Conservation (phyloP, 2,113 vertebrate species). For the Myrmophylax atrothorax region DNA sequence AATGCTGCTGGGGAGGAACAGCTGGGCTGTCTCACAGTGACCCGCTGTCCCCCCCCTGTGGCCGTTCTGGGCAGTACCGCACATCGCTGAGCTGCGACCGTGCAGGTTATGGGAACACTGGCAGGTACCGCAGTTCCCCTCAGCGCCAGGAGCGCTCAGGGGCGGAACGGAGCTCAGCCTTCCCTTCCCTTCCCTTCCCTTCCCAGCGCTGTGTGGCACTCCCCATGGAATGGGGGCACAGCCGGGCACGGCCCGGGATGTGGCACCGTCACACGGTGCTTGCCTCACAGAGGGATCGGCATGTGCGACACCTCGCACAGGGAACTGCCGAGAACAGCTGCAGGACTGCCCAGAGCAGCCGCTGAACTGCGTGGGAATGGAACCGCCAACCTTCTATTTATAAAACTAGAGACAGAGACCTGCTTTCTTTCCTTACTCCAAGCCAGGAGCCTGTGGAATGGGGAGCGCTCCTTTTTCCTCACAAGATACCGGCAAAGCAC, state of each 20-base stretch:
- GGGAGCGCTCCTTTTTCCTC: neutral
- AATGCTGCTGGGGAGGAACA: rapidly evolving
- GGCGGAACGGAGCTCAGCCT: neutral
- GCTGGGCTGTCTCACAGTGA: neutral
- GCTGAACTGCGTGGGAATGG: rapidly evolving
- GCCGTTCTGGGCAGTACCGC: neutral
- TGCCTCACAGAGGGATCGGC: neutral
- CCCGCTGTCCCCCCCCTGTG: neutral
- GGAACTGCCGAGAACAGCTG: neutral
- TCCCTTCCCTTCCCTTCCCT: neutral
- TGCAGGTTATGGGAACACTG: too few relatives aligned
- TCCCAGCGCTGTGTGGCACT: neutral
- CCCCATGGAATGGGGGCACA: neutral
- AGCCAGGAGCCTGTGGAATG: neutral
- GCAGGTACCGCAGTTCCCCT: too few relatives aligned
- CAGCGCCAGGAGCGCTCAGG: too few relatives aligned
- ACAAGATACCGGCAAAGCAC: neutral
- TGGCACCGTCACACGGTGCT: neutral
- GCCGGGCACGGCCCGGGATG: rapidly evolving
- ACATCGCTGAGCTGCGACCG: too few relatives aligned
- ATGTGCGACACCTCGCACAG: rapidly evolving
- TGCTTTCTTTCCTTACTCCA: neutral
- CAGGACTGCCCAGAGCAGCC: neutral
- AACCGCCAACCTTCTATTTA: neutral
- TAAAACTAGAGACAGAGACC: neutral